Evolutionary conservation across 2,888 invertebrate species (phyloP), one percentile per base, ranked within the genome.

Genomic region (Lithophane ornitopus): DNA sequence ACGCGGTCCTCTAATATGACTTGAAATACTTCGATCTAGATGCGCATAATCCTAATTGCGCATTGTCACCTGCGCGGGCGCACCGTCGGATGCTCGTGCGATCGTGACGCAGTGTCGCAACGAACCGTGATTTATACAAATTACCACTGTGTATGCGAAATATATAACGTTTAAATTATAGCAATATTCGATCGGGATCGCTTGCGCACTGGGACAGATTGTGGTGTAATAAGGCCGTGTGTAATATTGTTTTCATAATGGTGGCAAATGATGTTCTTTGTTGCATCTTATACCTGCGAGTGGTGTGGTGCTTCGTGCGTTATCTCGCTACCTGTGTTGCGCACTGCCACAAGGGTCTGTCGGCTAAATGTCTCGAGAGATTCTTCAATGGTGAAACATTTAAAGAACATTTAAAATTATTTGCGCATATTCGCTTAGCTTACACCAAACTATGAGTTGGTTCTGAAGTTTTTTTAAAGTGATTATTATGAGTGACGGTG

Each of bases 91-190:
- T 88, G 84, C 90, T 93, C 95, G 94, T 94, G 95, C 92, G 89
- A 88, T 92, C 94, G 94, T 94, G 95, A 94, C 87, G 85, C 82
- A 61, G 85, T 90, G 91, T 91, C 89, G 94, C 93, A 91, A 92
- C 90, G 90, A 89, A 86, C 89, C 88, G 90, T 92, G 92, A 93
- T 93, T 93, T 94, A 93, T 93, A 92, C 92, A 93, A 93, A 94
- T 93, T 92, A 92, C 90, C 87, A 87, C 86, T 88, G 90, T 90
- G 89, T 91, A 90, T 91, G 91, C 88, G 90, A 90, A 90, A 92
- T 92, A 92, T 92, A 91, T 90, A 91, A 90, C 89, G 90, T 87
- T 91, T 91, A 91, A 92, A 92, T 92, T 93, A 91, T 91, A 91
- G 90, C 89, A 89, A 88, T 89, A 90, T 88, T 91, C 90, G 86